A percentile compares a stretch with the other conserved stretches of the same genome.
Conservation (phyloP, 2,888 invertebrate genomes). For the Microctonus hyperodae region DNA sequence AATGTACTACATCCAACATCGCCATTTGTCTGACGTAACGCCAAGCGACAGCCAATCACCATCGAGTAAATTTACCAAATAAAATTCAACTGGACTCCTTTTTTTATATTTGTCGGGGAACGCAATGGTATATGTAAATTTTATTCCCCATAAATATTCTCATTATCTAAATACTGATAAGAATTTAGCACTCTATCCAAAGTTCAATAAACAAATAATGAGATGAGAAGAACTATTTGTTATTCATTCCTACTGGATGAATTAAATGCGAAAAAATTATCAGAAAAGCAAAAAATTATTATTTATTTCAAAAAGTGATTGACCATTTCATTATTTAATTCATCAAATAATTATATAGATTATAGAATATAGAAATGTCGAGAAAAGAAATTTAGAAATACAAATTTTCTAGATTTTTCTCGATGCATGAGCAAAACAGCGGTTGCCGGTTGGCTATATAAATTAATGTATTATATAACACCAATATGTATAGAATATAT, state of each 20-base stretch:
- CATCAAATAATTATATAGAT: no score
- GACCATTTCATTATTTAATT: no score
- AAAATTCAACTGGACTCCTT: neutral
- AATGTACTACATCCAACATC: constrained; percentile 38
- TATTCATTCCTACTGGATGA: no score
- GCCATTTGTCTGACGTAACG: constrained; percentile 43
- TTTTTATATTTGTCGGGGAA: no score
- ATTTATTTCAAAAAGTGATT: no score
- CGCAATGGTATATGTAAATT: neutral
- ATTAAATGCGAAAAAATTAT: no score
- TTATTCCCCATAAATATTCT: neutral
- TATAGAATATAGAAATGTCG: neutral
- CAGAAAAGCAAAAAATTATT: no score
- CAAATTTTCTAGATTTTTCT: neutral
- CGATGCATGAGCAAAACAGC: constrained; percentile 28
- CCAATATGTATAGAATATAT: neutral
- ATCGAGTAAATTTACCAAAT: neutral
- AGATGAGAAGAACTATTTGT: no score
- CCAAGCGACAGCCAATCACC: constrained; percentile 38
- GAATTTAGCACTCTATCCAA: neutral
- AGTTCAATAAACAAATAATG: no score
- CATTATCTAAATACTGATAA: neutral
- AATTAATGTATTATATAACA: constrained; percentile 11
- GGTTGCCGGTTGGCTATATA: constrained; percentile 26
- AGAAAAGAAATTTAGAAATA: neutral